Evolutionary conservation across 2,888 invertebrate species (phyloP), one percentile per base, ranked within the genome.

Genomic region (Athalia cordata): DNA sequence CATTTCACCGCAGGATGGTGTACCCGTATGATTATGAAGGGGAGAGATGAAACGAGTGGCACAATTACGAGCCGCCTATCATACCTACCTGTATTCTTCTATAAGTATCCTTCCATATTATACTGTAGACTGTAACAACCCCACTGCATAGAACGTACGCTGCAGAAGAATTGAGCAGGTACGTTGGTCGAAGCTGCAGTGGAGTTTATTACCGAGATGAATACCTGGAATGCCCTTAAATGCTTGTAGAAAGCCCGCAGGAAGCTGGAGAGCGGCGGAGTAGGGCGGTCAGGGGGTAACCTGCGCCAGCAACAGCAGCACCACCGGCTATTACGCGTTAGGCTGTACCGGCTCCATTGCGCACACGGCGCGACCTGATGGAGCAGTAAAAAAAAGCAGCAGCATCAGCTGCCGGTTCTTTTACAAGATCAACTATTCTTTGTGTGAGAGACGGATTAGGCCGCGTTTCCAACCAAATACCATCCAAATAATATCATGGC

Each of bases 401-500:
- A 8, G 13, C 13, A 15, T 70, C 80, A 75, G 79, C 81, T 79
- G 83, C 85, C 84, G 84, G 83, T 85, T 85, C 85, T 81, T 83
- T 83, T 52, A 50, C 50, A 62, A 75, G 75, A 75, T 75, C 75
- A 75, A 84, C 29, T 29, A 29, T 84, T 82, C 84, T 86, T 85
- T 85, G 83, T 83, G 81, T 80, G 82, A 81, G 85, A 83, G 84
- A 84, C 80, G 81, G 80, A 78, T 86, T 84, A 86, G 81, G 86
- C 77, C 13, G 11, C 62, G 29, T 79, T 79, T 85, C 85, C 84
- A 84, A 61, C 76, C 82, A 47, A 49, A 67, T 13, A 29, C 13
- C 43, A 67, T 13, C 13, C 67, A 45, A 67, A 47, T 67, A 9
- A 8, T 9, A 45, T 55, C 5, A 5, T 7, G 55, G 7, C 29